Base-by-base conservation (phyloP, 2,888 invertebrate species). In the Endotricha flammealis region DNA sequence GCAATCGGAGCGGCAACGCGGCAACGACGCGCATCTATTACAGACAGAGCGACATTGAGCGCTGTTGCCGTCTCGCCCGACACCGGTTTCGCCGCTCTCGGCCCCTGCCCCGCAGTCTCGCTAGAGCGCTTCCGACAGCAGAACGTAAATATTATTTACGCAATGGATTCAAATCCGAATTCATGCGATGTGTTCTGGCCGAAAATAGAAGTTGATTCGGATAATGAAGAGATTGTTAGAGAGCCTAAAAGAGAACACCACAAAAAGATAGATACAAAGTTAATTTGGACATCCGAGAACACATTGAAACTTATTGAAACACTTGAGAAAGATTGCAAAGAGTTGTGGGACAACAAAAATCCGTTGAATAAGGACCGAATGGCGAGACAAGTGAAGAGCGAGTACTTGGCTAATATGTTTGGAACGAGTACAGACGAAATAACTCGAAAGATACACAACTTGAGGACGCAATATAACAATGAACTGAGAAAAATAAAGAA, bases 401-500 rank as follows among this genome's bases (percentile, higher is more conserved):
- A 82, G 24, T 73, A 63, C 38, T 50, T 85, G 36, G 82, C 83
- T n/a, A 60, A 58, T 2, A 51, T 65, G 41, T 82, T 85, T 40
- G 66, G 60, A 0, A 83, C 83, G 3, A 72, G 75, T 1, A 38
- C 61, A 1, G 83, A 81, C 39, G 83, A 83, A 50, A 81, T 85
- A 36, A 72, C 62, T 33, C 60, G 82, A 37, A 85, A 85, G 44
- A 61, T 82, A 37, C 83, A 85, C 50, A 83, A 85, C 59, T 60
- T 85, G 54, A 56, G 83, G 44, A 71, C 80, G 13, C 85, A 83
- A 53, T 77, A 77, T 32, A 81, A 82, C 48, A 78, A 77, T 39
- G 85, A 85, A 49, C 43, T 83, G 63, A 55, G 85, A 44, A 85
- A 83, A 58, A 72, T 85, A 44, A 77, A 79, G 49, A 59, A 67